Conservation (phyloP, 2,888 invertebrate species). For the Tubulanus polymorphus region DNA sequence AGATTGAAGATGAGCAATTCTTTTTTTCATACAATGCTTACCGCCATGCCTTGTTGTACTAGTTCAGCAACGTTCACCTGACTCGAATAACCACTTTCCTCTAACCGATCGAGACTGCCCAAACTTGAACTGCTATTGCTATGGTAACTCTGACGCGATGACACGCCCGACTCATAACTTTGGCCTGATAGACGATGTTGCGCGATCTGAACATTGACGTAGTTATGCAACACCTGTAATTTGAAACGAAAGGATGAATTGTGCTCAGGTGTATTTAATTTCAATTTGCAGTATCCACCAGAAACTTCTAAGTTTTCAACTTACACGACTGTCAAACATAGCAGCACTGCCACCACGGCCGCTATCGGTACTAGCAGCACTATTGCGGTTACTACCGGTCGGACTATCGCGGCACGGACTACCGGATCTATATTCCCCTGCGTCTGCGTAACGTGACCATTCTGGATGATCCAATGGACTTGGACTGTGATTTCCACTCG, state of each 20-base stretch:
- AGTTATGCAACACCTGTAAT: background rate
- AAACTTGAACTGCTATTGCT: constrained; percentile 54
- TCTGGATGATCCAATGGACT: background rate
- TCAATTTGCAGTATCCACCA: too few species aligned
- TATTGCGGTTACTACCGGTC: constrained; percentile 46
- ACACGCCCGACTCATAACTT: constrained; percentile 54
- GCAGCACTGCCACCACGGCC: constrained; percentile 40
- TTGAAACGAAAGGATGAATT: background rate
- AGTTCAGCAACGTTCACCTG: constrained; percentile 51
- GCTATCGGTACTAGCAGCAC: constrained; percentile 47
- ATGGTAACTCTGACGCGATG: constrained; percentile 54
- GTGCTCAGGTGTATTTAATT: background rate
- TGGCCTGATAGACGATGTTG: constrained; percentile 53
- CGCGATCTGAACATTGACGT: constrained; percentile 30
- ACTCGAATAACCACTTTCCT: constrained; percentile 55
- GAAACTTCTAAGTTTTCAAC: constrained; percentile 4
- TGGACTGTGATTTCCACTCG: background rate
- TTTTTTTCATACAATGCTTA: constrained; percentile 21
- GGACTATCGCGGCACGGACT: constrained; percentile 39
- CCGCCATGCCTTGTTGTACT: constrained; percentile 46
- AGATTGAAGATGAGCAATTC: too few species aligned
- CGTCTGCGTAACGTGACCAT: background rate
- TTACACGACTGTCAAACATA: constrained; percentile 26
- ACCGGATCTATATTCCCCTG: constrained; percentile 32
- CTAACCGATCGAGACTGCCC: constrained; percentile 63